Conservation (phyloP, 2,888 invertebrate species). For the Eristalis arbustorum region DNA sequence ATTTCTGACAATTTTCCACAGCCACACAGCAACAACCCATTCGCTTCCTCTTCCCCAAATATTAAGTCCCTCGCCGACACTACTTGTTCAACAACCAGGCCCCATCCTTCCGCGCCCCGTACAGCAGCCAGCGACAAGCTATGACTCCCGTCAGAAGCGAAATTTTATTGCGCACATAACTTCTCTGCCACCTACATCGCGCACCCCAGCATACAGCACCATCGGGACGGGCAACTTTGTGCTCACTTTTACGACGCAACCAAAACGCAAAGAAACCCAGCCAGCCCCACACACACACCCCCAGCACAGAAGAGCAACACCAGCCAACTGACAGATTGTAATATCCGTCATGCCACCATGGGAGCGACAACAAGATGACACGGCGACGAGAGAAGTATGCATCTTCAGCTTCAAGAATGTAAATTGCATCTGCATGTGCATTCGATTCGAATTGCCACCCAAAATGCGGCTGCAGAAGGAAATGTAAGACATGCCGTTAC, state of each 20-base stretch:
- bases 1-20: slow-evolving; percentile 6
- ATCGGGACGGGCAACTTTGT: slow-evolving; percentile 32
- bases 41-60: not conserved
- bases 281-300: not conserved
- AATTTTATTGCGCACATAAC: slow-evolving; percentile 35
- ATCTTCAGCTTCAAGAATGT: slow-evolving; percentile 23
- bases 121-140: slow-evolving; percentile 5
- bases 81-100: slow-evolving; percentile 30
- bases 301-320: slow-evolving; percentile 26
- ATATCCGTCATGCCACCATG: slow-evolving; percentile 66
- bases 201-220: slow-evolving; percentile 10
- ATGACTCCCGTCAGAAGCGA: slow-evolving; percentile 13
- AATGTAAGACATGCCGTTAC: slow-evolving; percentile 61
- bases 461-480: slow-evolving; percentile 46
- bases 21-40: not conserved
- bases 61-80: not conserved
- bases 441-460: slow-evolving; percentile 65
- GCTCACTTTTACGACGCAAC: slow-evolving; percentile 21
- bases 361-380: slow-evolving; percentile 62
- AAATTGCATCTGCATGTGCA: slow-evolving; percentile 58
- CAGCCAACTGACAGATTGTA: slow-evolving; percentile 44
- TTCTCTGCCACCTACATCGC: slow-evolving; percentile 26
- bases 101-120: not conserved
- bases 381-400: not conserved
- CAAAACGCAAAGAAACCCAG: not conserved